A percentile compares a stretch with the other conserved stretches of the same genome.
phyloP scores from a whole-genome alignment of 2,797 vertebrate genomes.

The Eulemur rubriventer region DNA sequence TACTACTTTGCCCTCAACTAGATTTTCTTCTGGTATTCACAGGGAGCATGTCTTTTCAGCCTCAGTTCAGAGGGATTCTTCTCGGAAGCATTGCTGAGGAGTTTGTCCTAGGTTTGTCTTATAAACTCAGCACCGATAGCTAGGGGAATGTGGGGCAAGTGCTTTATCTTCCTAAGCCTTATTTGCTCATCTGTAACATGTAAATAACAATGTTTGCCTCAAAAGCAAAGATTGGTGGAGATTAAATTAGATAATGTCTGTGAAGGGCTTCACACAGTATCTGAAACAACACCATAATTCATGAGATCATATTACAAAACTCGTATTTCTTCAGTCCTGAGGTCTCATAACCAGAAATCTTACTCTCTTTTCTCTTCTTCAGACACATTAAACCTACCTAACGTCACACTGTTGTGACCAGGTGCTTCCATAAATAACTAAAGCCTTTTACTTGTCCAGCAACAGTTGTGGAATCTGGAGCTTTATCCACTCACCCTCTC shows the following conservation, averaged over 20 bases:
- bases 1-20: background rate
- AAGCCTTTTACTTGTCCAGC: background rate
- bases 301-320: background rate
- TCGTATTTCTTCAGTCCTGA: background rate
- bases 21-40: background rate
- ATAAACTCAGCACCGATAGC: background rate
- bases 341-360: background rate
- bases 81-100: background rate
- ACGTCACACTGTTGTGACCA: background rate
- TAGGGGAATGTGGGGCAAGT: background rate
- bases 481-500: background rate
- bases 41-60: background rate
- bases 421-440: background rate
- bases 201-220: background rate
- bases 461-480: background rate
- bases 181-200: background rate
- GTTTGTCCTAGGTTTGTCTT: background rate
- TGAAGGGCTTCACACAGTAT: background rate
- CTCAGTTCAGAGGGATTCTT: background rate
- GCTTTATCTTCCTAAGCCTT: background rate
- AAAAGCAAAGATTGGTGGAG: background rate
- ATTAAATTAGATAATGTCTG: background rate
- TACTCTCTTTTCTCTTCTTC: background rate
- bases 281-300: background rate
- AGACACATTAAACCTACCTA: background rate